Evolutionary conservation across 2,113 vertebrate genomes (phyloP).

Genomic region (Astur gentilis): DNA sequence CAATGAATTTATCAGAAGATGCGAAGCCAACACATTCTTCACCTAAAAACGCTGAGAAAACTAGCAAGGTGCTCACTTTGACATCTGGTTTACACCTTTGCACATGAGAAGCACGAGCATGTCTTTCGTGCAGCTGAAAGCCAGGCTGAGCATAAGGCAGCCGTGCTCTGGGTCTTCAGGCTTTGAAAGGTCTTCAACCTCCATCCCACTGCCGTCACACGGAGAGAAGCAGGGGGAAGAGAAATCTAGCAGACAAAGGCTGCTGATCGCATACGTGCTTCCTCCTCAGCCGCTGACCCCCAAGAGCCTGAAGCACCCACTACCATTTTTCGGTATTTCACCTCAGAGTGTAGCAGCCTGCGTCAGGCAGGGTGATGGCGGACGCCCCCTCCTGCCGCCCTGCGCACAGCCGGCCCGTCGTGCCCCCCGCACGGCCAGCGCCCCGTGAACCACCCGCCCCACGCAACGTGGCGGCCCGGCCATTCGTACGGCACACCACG

Average conservation of each 20-base stretch:
- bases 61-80: neutral
- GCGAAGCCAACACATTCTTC: neutral
- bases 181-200: neutral
- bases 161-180: neutral
- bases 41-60: neutral
- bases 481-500: rapidly evolving
- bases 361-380: rapidly evolving
- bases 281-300: neutral
- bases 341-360: rapidly evolving
- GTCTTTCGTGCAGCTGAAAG: neutral
- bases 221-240: neutral
- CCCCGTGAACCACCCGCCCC: neutral
- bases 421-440: no score
- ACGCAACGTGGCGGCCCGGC: rapidly evolving
- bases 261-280: rapidly evolving
- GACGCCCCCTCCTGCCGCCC: neutral
- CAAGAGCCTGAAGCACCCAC: neutral
- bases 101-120: rapidly evolving
- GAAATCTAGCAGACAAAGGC: neutral
- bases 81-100: neutral
- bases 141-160: neutral
- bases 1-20: neutral
- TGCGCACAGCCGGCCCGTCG: neutral
- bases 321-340: neutral
- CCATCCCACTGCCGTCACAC: neutral